These are phyloP conservation scores for Sipha maydis DNA, from an alignment of 2,888 invertebrate genomes.

Conservation along the genomic window DNA sequence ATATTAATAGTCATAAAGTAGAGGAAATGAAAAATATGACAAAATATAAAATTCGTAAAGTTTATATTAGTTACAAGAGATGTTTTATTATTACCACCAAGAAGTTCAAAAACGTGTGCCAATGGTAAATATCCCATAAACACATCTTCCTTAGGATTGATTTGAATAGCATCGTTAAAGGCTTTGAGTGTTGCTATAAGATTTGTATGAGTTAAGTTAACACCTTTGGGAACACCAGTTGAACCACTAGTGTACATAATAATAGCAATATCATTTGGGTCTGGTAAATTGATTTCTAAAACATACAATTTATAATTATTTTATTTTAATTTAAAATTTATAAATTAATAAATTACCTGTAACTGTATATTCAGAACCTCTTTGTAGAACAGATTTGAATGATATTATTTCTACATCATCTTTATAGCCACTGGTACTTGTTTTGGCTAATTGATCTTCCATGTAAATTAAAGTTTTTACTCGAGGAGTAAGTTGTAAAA, in stretches of 20 bases:
- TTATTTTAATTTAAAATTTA: background rate
- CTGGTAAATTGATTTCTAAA: constrained; percentile 74
- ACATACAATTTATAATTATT: constrained; percentile 57
- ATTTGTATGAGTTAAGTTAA: constrained; percentile 83
- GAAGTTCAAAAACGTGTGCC: constrained; percentile 95
- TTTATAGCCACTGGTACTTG: constrained; percentile 78
- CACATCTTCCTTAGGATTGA: constrained; percentile 74
- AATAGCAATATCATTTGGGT: constrained; percentile 85
- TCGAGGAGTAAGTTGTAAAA: constrained; percentile 77
- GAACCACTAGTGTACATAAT: constrained; percentile 99
- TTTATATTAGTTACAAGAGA: background rate
- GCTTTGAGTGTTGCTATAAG: constrained; percentile 82
- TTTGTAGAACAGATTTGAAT: constrained; percentile 77
- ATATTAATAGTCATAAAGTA: too few relatives aligned
- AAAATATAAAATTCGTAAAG: background rate
- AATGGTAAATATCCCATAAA: constrained; percentile 96
- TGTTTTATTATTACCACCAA: constrained; percentile 73
- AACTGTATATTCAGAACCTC: constrained; percentile 67
- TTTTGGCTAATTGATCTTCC: constrained; percentile 84
- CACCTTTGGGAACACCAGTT: constrained; percentile 94
- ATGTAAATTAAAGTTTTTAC: constrained; percentile 86
- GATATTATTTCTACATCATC: constrained; percentile 78
- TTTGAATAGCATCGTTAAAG: constrained; percentile 80
- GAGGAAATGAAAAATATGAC: too few relatives aligned
- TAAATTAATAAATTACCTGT: constrained; percentile 10